These are phyloP conservation scores for Polypedilum vanderplanki DNA, from an alignment of 1,140 invertebrate genomes.

Conservation along the genomic window DNA sequence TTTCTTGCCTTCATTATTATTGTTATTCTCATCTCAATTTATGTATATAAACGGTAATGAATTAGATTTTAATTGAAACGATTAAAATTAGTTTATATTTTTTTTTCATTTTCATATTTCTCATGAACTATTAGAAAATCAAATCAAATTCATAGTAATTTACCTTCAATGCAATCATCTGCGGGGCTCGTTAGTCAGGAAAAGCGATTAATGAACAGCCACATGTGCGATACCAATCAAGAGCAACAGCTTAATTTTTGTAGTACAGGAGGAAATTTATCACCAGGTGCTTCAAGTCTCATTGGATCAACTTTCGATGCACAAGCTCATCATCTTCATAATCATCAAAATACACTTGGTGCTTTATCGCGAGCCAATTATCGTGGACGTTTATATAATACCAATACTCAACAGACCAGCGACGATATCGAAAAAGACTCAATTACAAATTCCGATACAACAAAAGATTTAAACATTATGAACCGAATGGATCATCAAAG, in stretches of 20 bases:
- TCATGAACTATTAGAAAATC: constrained; percentile 4
- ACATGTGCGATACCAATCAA: constrained; percentile 4
- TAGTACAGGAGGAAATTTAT: not conserved
- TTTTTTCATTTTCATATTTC: not conserved
- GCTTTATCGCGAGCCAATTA: not conserved
- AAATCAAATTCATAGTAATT: constrained; percentile 24
- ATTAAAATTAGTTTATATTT: not conserved
- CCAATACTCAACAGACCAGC: not conserved
- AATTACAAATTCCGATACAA: not conserved
- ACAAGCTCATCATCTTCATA: not conserved
- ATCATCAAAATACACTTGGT: not conserved
- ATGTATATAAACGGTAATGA: constrained; percentile 6
- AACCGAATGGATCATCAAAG: constrained; percentile 18
- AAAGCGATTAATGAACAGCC: not conserved
- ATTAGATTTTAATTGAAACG: not conserved
- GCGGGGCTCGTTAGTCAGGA: not conserved
- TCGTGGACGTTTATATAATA: not conserved
- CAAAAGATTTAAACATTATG: constrained; percentile 15
- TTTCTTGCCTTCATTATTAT: not conserved
- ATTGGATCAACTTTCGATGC: not conserved
- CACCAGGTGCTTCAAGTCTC: constrained; percentile 5
- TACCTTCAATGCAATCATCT: constrained; percentile 22
- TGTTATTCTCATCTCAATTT: constrained; percentile 16
- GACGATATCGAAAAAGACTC: constrained; percentile 22
- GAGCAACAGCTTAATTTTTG: not conserved